Conservation (phyloP, 2,113 vertebrate species). For the Callorhinus ursinus region DNA sequence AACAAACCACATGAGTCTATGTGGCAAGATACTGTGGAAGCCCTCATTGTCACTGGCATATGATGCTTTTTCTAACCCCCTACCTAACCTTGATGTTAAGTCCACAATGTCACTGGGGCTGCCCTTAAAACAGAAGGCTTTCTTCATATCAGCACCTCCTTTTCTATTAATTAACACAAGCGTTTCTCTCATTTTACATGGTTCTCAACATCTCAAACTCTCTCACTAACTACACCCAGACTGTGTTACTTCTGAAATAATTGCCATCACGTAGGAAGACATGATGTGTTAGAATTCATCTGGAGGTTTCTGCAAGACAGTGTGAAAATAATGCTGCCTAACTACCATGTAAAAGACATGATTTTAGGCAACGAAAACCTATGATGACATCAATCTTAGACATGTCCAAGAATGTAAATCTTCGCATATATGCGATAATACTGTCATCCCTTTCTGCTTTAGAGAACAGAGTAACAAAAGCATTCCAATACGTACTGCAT, state of each 20-base stretch:
- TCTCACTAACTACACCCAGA: background rate
- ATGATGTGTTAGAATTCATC: background rate
- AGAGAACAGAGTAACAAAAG: conserved; percentile 15
- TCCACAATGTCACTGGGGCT: background rate
- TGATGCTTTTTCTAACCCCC: background rate
- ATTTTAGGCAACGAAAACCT: background rate
- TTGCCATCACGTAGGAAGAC: background rate
- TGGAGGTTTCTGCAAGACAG: background rate
- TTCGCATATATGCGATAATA: background rate
- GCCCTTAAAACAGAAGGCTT: background rate
- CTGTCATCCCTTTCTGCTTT: background rate
- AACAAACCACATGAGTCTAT: background rate
- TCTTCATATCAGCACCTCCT: background rate
- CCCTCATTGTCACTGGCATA: background rate
- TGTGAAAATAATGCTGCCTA: background rate
- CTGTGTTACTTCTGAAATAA: background rate
- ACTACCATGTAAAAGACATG: background rate
- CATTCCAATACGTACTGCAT: background rate
- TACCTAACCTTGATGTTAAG: background rate
- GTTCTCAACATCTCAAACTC: background rate
- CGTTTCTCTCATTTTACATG: background rate
- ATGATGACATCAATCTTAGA: background rate
- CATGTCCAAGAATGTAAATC: background rate
- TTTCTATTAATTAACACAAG: background rate
- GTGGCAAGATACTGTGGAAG: background rate